Evolutionary conservation across 2,888 invertebrate genomes (phyloP), one percentile per base, ranked within the genome.

Genomic region (Sacculina carcini): DNA sequence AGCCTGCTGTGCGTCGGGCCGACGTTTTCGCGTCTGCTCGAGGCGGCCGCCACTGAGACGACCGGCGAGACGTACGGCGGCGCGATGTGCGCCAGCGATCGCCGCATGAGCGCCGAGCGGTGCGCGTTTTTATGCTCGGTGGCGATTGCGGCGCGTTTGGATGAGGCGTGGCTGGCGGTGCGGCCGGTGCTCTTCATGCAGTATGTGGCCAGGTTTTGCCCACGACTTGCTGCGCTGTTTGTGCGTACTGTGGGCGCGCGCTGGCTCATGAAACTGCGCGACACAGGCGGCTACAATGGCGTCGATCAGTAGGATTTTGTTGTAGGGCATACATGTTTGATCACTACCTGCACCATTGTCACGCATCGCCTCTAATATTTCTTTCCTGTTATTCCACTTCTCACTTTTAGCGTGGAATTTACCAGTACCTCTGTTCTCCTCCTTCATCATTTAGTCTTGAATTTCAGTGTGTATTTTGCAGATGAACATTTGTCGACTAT

Each of bases 1-100:
- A 77, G 77, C 1, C 61, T 81, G 40, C 67, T 79, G 32, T 80
- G 81, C 60, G 83, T 84, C 0, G 84, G 84, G 5, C 81, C 83
- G 3, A 71, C 76, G 16, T 76, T 75, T 60, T 78, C 80, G 0
- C 73, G 76, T 57, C 73, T 82, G 56, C 66, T 80, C 32, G 62
- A 70, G 32, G 72, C 76, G 60, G 72, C 77, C 55, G 81, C 78
- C 60, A 82, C 81, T 1, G 75, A 67, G 6, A 71, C 71, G 57
- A 58, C 63, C 2, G 76, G 75, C 52, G 66, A 74, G 66, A 77
- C 76, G 28, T 44, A 16, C 19, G 38, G 61, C 5, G 59, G 63
- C 46, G 53, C 59, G 1, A 60, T 62, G 48, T 53, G 56, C 4
- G 38, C 60, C 1, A 60, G 58, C 21, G 67, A 67, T 55, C 60